Evolutionary conservation across 2,888 invertebrate genomes (phyloP).

Genomic region (Zaprionus bogoriensis): DNA sequence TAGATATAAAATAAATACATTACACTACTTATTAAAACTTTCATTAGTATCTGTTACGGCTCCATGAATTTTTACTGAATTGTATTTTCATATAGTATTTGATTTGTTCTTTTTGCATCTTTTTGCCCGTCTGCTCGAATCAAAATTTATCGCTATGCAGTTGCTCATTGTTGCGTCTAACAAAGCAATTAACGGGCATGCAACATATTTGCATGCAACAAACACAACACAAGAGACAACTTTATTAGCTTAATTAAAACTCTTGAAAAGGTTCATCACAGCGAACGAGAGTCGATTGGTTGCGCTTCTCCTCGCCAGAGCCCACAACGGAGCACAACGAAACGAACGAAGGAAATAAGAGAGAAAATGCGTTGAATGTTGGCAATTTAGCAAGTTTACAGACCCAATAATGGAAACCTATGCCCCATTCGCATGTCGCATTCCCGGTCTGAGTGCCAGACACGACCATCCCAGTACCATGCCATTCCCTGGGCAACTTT

Average conservation of each 20-base stretch:
- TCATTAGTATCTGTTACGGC: too few relatives aligned
- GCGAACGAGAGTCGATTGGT: slow-evolving; percentile 48
- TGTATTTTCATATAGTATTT: too few relatives aligned
- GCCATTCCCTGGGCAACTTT: too few relatives aligned
- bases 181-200: slow-evolving; percentile 72
- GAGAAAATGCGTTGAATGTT: slow-evolving; percentile 71
- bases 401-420: slow-evolving; percentile 49
- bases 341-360: slow-evolving; percentile 18
- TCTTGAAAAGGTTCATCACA: slow-evolving; percentile 72
- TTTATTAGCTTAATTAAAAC: slow-evolving; percentile 78
- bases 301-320: slow-evolving; percentile 53
- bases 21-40: too few relatives aligned
- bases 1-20: too few relatives aligned
- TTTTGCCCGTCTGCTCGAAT: too few relatives aligned
- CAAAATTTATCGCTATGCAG: too few relatives aligned
- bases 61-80: too few relatives aligned
- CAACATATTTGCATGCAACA: slow-evolving; percentile 45
- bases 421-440: background rate
- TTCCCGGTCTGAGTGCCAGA: background rate
- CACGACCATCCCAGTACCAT: background rate
- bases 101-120: too few relatives aligned
- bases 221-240: slow-evolving; percentile 40
- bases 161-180: slow-evolving; percentile 65
- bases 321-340: background rate
- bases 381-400: slow-evolving; percentile 76